Evolutionary conservation across 2,113 vertebrate genomes (phyloP).

Genomic region (Pantherophis guttatus): DNA sequence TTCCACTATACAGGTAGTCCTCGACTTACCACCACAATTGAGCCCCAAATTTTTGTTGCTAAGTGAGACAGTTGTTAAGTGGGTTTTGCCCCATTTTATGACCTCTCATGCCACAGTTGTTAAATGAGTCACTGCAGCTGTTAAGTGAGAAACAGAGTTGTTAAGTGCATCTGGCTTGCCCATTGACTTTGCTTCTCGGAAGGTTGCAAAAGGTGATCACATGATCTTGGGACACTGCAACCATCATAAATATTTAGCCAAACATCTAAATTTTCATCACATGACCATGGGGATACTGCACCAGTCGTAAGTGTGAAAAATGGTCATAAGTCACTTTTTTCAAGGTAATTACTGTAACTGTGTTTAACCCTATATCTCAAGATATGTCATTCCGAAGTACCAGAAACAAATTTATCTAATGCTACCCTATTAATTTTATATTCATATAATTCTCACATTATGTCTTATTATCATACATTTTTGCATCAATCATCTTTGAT

Average conservation of each 20-base stretch:
- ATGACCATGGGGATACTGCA: not conserved
- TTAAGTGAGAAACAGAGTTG: not conserved
- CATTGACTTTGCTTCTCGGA: not conserved
- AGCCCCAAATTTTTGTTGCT: not conserved
- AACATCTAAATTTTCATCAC: not conserved
- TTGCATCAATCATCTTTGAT: not conserved
- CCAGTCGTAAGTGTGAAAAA: not conserved
- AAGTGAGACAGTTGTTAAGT: not conserved
- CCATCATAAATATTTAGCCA: not conserved
- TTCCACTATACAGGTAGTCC: not conserved
- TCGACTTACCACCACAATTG: not conserved
- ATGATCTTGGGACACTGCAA: not conserved
- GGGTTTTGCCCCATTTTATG: not conserved
- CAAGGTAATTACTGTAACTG: not conserved
- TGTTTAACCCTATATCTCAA: not conserved
- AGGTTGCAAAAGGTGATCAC: not conserved
- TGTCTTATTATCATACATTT: not conserved
- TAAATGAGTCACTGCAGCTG: not conserved
- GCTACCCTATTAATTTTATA: not conserved
- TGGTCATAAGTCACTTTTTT: not conserved
- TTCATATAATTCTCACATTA: not conserved
- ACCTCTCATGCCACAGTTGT: not conserved
- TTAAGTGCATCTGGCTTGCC: not conserved
- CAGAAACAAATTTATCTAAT: not conserved
- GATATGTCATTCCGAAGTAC: not conserved